phyloP scores from a whole-genome alignment of 2,113 vertebrate species.

The Elachura formosa region DNA sequence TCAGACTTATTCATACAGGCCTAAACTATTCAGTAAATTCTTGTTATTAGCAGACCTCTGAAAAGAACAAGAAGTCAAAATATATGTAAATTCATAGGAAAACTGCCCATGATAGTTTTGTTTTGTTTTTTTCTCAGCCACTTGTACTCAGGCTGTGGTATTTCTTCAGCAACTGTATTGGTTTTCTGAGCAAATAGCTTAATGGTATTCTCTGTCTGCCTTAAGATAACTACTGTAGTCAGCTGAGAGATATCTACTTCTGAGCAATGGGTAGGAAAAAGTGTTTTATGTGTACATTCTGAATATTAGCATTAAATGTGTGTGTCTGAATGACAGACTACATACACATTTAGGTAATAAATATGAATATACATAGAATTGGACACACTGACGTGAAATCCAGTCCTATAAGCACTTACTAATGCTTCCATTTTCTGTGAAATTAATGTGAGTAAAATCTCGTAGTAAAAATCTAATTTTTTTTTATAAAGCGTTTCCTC shows the following conservation, averaged over 20 bases:
- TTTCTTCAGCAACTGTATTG: not conserved
- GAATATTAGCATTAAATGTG: not conserved
- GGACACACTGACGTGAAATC: not conserved
- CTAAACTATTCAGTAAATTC: not conserved
- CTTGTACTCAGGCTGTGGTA: not conserved
- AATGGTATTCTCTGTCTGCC: not conserved
- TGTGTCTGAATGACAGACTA: not conserved
- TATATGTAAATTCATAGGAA: not conserved
- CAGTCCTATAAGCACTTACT: not conserved
- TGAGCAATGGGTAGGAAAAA: not conserved
- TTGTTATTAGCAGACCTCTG: not conserved
- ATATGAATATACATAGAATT: not conserved
- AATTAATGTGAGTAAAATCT: not conserved
- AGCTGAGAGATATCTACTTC: not conserved
- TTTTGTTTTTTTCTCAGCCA: not conserved
- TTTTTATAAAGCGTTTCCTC: not conserved
- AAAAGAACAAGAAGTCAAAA: not conserved
- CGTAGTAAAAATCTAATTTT: accelerated
- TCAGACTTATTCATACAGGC: not conserved
- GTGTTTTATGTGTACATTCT: no score
- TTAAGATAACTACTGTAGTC: not conserved
- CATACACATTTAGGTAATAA: not conserved
- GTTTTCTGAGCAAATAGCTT: not conserved
- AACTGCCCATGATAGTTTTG: not conserved
- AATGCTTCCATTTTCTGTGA: not conserved